Percentiles rank a stretch among this genome's conserved stretches.
phyloP scores from a whole-genome alignment of 1,140 invertebrate genomes.

The Drosophila rhopaloa region DNA sequence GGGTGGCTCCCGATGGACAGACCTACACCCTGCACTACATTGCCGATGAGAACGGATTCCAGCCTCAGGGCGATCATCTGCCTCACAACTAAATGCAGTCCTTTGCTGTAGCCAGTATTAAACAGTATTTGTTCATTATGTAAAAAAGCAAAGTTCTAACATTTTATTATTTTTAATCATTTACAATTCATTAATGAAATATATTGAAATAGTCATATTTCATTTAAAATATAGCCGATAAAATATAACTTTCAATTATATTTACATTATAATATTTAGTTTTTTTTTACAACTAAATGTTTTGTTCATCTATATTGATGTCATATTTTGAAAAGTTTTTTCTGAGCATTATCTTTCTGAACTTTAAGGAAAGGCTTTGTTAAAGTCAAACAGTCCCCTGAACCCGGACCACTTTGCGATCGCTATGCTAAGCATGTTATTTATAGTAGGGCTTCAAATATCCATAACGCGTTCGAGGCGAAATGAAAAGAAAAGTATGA shows the following conservation, averaged over 20 bases:
- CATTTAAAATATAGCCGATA: not conserved
- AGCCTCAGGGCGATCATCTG: slow-evolving; percentile 87
- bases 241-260: not conserved
- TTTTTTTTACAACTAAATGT: not conserved
- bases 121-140: slow-evolving; percentile 47
- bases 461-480: slow-evolving; percentile 21
- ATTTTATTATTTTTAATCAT: not conserved
- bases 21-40: slow-evolving; percentile 87
- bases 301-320: too few relatives aligned
- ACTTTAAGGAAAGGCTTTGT: not conserved
- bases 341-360: not conserved
- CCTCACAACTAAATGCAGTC: slow-evolving; percentile 47
- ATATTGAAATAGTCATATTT: not conserved
- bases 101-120: not conserved
- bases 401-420: slow-evolving; percentile 31
- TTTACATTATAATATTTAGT: not conserved
- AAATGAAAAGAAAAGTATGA: slow-evolving; percentile 52
- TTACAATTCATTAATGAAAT: not conserved
- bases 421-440: slow-evolving; percentile 19
- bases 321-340: not conserved
- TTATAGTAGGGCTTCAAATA: slow-evolving; percentile 7
- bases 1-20: slow-evolving; percentile 88
- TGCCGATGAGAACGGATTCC: slow-evolving; percentile 91
- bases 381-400: slow-evolving; percentile 18
- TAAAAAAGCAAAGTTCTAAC: slow-evolving; percentile 15